Evolutionary conservation across 2,797 vertebrate genomes (phyloP).

Genomic region (Cuniculus paca): DNA sequence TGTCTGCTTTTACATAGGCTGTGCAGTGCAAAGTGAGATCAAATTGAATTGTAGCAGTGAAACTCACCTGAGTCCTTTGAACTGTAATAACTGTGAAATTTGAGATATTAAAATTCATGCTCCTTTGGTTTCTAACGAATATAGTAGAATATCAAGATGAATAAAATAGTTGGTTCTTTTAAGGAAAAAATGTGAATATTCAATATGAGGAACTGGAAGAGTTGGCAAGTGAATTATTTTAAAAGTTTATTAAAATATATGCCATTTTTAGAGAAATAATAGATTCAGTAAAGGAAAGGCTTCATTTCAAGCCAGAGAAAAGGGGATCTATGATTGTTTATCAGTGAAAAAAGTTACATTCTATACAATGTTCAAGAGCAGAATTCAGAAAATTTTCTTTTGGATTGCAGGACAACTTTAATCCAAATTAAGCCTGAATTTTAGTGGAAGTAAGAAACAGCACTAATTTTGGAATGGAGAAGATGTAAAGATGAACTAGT

Average conservation of each 20-base stretch:
- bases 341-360: neutral
- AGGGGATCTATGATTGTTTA: neutral
- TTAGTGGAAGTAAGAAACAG: neutral
- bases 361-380: neutral
- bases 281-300: neutral
- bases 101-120: neutral
- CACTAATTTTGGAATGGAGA: conserved; percentile 8
- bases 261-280: neutral
- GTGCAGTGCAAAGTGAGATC: neutral
- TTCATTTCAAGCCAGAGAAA: conserved; percentile 24
- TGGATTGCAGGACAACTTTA: conserved; percentile 5
- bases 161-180: neutral
- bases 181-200: conserved; percentile 47
- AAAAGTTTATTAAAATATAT: conserved; percentile 30
- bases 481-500: neutral
- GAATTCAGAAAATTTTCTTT: neutral
- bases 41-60: neutral
- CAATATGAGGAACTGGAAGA: neutral
- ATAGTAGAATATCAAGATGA: neutral
- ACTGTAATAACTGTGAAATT: neutral
- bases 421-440: neutral
- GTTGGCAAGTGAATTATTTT: neutral
- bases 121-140: conserved; percentile 34
- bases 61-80: neutral
- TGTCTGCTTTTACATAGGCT: no score